Evolutionary conservation across 2,888 invertebrate genomes (phyloP), one percentile per base, ranked within the genome.

Genomic region (Apamea anceps): DNA sequence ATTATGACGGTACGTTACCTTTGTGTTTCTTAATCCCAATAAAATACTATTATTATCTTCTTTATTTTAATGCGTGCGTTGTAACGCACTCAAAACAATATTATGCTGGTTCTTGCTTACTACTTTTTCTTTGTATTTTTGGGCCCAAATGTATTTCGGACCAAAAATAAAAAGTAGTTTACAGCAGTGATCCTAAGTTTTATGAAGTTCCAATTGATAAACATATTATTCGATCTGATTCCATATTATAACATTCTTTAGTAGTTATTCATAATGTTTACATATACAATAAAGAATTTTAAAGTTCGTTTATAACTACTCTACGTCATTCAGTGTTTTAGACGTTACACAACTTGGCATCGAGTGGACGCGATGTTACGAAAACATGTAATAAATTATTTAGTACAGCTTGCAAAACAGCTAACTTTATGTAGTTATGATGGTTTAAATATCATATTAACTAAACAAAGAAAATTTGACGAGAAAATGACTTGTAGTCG

Each of bases 301-400:
- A n/a, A 60, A 75, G n/a, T 57, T 65, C 67, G 4, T 51, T 72
- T 80, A 75, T 65, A 66, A 15, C 67, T 72, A 48, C 28, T 18
- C 15, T 62, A 68, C 83, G 83, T 83, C 83, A 83, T 75, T 21
- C 32, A 57, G 68, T 85, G 85, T 83, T 75, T 80, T 54, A 81
- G 72, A 75, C 72, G 48, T 75, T 60, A 75, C 60, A 75, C 57
- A 37, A 60, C 42, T 83, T 80, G 83, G 83, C 85, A 80, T 45
- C 70, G 71, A 62, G n/a, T 42, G 45, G 45, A 63, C 28, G 54
- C 45, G 37, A 21, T 37, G n/a, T 62, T 28, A 62, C 28, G 25
- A 67, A 67, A 72, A 67, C 25, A 67, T 54, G 71, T 63, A 13
- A 51, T 70, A 73, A 73, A 79, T 66, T 54, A 48, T 70, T 66